phyloP scores from a whole-genome alignment of 2,797 vertebrate species.

The Microctenopoma steveboyesi region DNA sequence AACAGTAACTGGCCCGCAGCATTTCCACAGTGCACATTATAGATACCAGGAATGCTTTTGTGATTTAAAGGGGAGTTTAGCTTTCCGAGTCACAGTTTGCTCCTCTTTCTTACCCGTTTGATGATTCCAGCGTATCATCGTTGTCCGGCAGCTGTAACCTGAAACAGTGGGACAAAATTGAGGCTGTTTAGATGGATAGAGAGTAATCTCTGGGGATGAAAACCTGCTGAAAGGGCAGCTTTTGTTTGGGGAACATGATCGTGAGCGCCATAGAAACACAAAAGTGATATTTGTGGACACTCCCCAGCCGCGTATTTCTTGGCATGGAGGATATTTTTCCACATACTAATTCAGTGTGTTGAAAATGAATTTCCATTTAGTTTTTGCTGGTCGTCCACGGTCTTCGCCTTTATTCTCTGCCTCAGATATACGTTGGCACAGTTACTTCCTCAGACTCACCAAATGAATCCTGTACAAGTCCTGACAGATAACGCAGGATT shows the following conservation, averaged over 20 bases:
- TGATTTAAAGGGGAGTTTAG: not conserved
- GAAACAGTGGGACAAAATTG: constrained; percentile 62
- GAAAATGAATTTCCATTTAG: not conserved
- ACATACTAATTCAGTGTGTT: not conserved
- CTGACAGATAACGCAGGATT: not conserved
- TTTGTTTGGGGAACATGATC: constrained; percentile 73
- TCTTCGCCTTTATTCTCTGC: too few relatives aligned
- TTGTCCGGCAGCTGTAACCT: constrained; percentile 75
- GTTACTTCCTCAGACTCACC: not conserved
- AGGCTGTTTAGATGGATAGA: constrained; percentile 54
- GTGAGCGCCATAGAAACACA: constrained; percentile 46
- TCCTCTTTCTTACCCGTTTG: constrained; percentile 61
- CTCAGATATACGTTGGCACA: too few relatives aligned
- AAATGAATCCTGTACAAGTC: not conserved
- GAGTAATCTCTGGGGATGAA: constrained; percentile 49
- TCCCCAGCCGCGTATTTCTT: constrained; percentile 28
- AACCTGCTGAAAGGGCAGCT: constrained; percentile 54
- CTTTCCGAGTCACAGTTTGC: constrained; percentile 1
- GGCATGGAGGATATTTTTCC: not conserved
- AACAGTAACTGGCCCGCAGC: too few relatives aligned
- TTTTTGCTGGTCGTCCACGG: too few relatives aligned
- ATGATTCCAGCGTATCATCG: constrained; percentile 56
- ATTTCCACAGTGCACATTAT: too few relatives aligned
- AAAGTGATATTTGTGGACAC: constrained; percentile 43
- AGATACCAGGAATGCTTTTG: not conserved